phyloP scores from a whole-genome alignment of 2,797 vertebrate species.

The Sciurus carolinensis region DNA sequence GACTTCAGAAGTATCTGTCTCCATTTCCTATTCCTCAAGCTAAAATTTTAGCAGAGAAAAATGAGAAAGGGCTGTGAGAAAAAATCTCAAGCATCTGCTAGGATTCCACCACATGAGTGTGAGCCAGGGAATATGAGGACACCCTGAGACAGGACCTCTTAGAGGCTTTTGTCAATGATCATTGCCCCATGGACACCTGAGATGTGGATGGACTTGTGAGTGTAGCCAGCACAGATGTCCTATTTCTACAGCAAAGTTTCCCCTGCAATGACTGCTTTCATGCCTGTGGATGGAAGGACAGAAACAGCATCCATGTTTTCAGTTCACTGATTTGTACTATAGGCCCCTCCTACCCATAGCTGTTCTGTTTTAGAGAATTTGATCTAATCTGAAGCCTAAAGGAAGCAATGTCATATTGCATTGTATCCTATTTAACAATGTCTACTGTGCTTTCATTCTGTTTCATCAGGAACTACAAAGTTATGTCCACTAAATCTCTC shows the following conservation, averaged over 20 bases:
- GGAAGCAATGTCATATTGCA: neutral
- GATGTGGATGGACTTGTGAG: too few relatives aligned
- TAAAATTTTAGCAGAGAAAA: neutral
- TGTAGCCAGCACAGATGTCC: neutral
- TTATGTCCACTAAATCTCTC: too few relatives aligned
- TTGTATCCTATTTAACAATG: neutral
- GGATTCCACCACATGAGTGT: neutral
- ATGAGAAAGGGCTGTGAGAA: neutral
- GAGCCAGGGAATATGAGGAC: neutral
- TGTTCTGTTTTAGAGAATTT: neutral
- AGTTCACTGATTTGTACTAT: neutral
- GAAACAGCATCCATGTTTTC: accelerated
- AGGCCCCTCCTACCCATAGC: too few relatives aligned
- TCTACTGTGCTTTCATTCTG: slow-evolving; percentile 48
- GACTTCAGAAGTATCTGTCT: neutral
- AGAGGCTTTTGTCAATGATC: neutral
- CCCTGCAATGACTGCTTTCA: neutral
- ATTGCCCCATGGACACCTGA: neutral
- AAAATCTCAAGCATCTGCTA: neutral
- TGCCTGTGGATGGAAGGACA: accelerated
- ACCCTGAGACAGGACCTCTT: neutral
- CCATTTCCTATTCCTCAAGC: neutral
- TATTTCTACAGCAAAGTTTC: neutral
- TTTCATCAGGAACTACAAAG: neutral
- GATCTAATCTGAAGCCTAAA: neutral